phyloP scores from a whole-genome alignment of 2,797 vertebrate species.

The Pipistrellus pygmaeus region DNA sequence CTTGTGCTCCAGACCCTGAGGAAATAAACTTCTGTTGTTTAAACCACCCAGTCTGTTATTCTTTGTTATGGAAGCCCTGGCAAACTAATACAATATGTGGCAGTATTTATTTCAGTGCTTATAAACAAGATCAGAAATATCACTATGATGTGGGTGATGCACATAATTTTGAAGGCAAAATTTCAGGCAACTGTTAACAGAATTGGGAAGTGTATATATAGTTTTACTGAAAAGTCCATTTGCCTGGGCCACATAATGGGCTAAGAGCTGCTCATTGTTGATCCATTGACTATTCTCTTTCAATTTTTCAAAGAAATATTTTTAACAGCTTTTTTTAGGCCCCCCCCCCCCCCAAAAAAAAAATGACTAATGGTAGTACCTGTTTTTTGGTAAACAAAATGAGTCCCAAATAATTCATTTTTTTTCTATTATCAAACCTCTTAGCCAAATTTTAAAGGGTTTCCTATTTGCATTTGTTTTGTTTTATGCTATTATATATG shows the following conservation, averaged over 20 bases:
- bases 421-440: neutral
- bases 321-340: neutral
- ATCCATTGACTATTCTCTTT: neutral
- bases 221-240: neutral
- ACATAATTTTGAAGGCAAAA: neutral
- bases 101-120: neutral
- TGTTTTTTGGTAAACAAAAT: slow-evolving; percentile 1
- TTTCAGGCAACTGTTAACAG: neutral
- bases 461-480: neutral
- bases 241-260: neutral
- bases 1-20: neutral
- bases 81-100: neutral
- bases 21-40: neutral
- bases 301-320: slow-evolving; percentile 1
- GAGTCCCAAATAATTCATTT: neutral
- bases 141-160: neutral
- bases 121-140: slow-evolving; percentile 5
- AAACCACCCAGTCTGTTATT: neutral
- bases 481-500: neutral
- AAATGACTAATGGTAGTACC: neutral
- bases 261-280: neutral
- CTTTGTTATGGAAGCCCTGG: neutral
- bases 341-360: too few relatives aligned
- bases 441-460: neutral
- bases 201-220: neutral